Evolutionary conservation across 2,113 vertebrate genomes (phyloP).

Genomic region (Lepidothrix coronata): DNA sequence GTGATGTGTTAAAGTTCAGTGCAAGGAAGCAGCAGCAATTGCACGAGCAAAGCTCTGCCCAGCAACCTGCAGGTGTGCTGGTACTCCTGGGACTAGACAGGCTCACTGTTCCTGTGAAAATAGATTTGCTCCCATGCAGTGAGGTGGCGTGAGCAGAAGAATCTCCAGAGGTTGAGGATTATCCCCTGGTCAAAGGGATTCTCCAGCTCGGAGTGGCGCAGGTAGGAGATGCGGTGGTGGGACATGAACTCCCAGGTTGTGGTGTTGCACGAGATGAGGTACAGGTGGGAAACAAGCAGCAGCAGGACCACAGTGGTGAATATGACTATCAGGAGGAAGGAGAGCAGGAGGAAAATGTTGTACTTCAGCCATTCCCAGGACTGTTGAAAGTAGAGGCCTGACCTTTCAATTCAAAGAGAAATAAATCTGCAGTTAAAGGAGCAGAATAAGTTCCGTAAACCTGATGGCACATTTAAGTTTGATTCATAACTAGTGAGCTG

Average conservation of each 20-base stretch:
- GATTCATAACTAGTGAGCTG: not conserved
- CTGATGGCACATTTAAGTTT: not conserved
- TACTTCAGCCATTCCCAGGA: constrained; percentile 84
- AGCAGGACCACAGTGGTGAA: constrained; percentile 78
- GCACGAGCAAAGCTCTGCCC: not conserved
- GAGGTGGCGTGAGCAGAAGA: constrained; percentile 85
- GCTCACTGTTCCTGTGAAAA: constrained; percentile 75
- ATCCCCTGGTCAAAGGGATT: constrained; percentile 92
- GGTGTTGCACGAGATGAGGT: constrained; percentile 89
- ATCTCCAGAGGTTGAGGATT: constrained; percentile 88
- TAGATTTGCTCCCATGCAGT: constrained; percentile 90
- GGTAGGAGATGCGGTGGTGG: constrained; percentile 90
- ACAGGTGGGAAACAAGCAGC: constrained; percentile 88
- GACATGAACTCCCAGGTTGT: constrained; percentile 99
- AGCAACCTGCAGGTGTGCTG: not conserved
- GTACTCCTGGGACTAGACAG: constrained; percentile 61
- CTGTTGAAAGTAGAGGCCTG: constrained; percentile 78
- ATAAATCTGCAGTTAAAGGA: not conserved
- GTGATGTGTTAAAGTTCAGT: not conserved
- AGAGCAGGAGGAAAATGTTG: constrained; percentile 79
- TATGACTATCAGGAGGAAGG: constrained; percentile 74
- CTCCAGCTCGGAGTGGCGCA: constrained; percentile 80
- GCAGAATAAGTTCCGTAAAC: not conserved
- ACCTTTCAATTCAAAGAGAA: constrained; percentile 75
- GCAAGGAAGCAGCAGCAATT: not conserved